Evolutionary conservation across 2,888 invertebrate genomes (phyloP), one percentile per base, ranked within the genome.

Genomic region (Andrena flavipes): DNA sequence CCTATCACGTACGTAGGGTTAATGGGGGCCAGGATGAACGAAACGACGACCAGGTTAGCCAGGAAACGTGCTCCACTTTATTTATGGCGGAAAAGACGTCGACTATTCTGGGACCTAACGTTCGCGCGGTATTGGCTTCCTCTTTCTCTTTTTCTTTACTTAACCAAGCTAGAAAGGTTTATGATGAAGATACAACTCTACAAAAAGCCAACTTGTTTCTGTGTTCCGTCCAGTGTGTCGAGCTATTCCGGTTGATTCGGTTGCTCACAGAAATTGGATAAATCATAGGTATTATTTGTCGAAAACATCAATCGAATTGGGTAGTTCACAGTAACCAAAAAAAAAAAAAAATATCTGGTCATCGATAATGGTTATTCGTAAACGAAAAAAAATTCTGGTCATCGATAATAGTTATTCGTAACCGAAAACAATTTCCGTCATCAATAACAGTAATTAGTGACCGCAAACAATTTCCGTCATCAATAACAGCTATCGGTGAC

Each of bases 1-100:
- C 69, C 82, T 68, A 76, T 84, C 83, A 87, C 87, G 79, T 86
- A 78, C 82, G 69, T 65, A 71, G 69, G 64, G 75, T 84, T 87
- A 87, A 87, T 84, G 86, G 81, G 70, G 67, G 54, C 35, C 62
- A 16, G 71, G 71, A 83, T 77, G 81, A 85, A 78, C 75, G 65
- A 62, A 77, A 84, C 67, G 76, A 75, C 49, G 77, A 35, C 26
- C 64, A 54, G 63, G 76, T 87, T 82, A 75, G 62, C 62, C 42
- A n/a, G 74, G 72, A 62, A 77, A 77, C 80, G 83, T 84, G 76
- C 82, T 82, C 54, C 49, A 59, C 48, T 54, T 76, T 87, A 78
- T 87, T 87, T 84, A 87, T 73, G 76, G 62, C 42, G 20, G 29
- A 56, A 51, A 42, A 33, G 16, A 51, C 67, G 68, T 67, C 29